Evolutionary conservation across 2,797 vertebrate species (phyloP), one percentile per base, ranked within the genome.

Genomic region (Caiman crocodilus): DNA sequence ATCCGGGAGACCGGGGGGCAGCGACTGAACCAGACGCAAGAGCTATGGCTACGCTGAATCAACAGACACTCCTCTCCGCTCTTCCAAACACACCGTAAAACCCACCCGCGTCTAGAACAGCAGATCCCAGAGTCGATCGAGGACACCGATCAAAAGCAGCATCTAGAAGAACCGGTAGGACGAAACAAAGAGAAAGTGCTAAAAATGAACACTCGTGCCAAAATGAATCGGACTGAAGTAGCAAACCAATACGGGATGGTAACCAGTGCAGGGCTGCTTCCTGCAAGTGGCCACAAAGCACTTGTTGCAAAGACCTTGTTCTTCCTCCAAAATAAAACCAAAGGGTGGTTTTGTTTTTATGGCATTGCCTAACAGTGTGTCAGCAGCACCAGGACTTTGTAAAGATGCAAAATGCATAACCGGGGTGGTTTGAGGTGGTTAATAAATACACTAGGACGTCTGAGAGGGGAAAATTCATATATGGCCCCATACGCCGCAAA

Each of bases 311-410:
- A 85, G 84, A 93, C 90, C 77, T 92, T 85, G 63, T 61, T 95
- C 60, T 85, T 92, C 56, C 76, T 84, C 84, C 96, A 94, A 94
- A 94, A 90, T 90, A 95, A 95, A 91, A 97, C 86, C 83, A 94
- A 94, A 96, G 87, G 85, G 89, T 91, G 91, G 74, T 71, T 94
- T 92, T 93, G 65, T 90, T 97, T 96, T 95, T 94, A 91, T 90
- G 95, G 94, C 87, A 89, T 57, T 84, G 90, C 94, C 94, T 94
- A 95, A 96, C 96, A 97, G 94, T 90, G 96, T 97, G 93, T 96
- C 96, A 94, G 96, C 82, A 96, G 85, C 69, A 94, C 85, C 57
- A 82, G 78, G 85, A 89, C 92, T 97, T 96, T 95, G 78, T 96
- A 95, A 91, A 93, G 94, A 90, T 93, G 84, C 97, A 97, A 98